Conservation (phyloP, 1,140 invertebrate genomes). For the Pseudoatta argentina region DNA sequence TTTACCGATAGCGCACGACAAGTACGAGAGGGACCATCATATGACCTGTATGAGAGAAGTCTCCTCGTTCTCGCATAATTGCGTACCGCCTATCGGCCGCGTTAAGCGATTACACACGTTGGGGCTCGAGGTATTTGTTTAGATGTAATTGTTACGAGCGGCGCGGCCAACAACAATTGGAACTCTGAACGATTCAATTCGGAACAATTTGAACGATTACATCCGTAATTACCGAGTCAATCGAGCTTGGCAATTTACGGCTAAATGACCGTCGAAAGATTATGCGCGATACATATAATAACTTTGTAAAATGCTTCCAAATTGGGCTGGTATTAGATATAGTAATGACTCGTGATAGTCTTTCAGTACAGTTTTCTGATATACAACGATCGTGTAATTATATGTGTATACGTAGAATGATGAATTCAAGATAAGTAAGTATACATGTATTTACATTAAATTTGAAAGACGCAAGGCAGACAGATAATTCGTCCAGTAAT, state of each 20-base stretch:
- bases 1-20: neutral
- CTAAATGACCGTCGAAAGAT: neutral
- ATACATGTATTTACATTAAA: neutral
- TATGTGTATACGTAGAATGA: neutral
- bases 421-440: neutral
- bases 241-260: constrained; percentile 19
- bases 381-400: neutral
- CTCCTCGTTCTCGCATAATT: neutral
- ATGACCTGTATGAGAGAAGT: neutral
- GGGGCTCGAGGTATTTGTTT: neutral
- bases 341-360: neutral
- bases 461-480: neutral
- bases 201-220: constrained; percentile 37
- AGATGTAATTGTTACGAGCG: constrained; percentile 38
- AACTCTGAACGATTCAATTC: constrained; percentile 25
- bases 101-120: neutral
- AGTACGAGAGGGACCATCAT: neutral
- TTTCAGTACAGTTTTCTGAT: neutral
- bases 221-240: neutral
- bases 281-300: neutral
- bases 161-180: neutral
- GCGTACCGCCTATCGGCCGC: neutral
- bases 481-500: neutral
- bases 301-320: neutral
- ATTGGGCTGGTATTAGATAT: neutral